Evolutionary conservation across 1,140 invertebrate species (phyloP), one percentile per base, ranked within the genome.

Genomic region (Kradibia gibbosae): DNA sequence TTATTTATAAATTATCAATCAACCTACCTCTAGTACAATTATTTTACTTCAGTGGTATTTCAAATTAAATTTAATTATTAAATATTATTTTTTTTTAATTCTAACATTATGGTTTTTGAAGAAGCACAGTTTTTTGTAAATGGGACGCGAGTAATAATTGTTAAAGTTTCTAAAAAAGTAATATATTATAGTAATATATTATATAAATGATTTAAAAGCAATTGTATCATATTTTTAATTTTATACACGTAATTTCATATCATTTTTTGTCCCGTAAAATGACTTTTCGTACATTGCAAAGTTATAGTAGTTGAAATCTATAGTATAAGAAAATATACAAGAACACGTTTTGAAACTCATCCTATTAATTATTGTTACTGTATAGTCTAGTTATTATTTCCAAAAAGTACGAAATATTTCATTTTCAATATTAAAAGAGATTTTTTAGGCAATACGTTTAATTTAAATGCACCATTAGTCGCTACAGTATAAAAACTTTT

Each of bases 401-500:
- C 13, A 17, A 48, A 3, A 45, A 55, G 34, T 15, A 36, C 15
- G 25, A 55, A 42, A 36, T 25, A 17, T 74, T 55, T 28, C 36
- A 36, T 74, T 55, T 36, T 0, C 53, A 34, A 31, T 10, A 55
- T 55, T 45, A 74, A 74, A 55, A 74, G 10, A 74, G 55, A 74
- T 50, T 3, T 55, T 53, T 74, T 36, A 20, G 10, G 25, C 42
- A 20, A n/a, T 13, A 50, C 25, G 31, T 45, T 48, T 72, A 45
- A 36, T 50, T 55, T 74, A 74, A 28, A 55, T 55, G 31, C 31
- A 55, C 50, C 72, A 74, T 74, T 74, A 55, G 39, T 74, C 17
- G 28, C 72, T 34, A 53, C 31, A 55, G 72, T 36, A 55, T 55
- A 55, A 28, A 62, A 42, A 60, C 31, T 76, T 76, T 76, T 76